Evolutionary conservation across 2,888 invertebrate species (phyloP), one percentile per base, ranked within the genome.

Genomic region (Drosophila suboccidentalis): DNA sequence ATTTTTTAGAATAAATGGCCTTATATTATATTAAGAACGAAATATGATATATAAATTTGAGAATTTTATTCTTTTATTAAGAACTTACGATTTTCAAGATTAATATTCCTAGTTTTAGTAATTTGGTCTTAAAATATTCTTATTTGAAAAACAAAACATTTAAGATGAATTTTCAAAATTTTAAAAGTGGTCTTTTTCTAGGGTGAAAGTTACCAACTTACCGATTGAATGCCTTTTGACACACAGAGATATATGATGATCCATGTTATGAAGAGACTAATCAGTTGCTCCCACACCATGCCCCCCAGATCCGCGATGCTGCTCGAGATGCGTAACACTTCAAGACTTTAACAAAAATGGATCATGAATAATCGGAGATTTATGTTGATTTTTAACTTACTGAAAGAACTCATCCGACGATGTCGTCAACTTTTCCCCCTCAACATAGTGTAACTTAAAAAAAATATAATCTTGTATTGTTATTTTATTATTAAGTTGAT

Each of bases 381-480:
- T 4, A 0, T 26, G 4, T 4, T 19, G 1, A 4, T 5, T 11
- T 11, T 3, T 1, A 19, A 89, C 91, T 95, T 94, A 97, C 97
- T 96, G 96, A 91, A 96, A 97, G 92, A 96, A 97, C 92, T 97
- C 97, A 90, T 97, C 96, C 9, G 97, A 95, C 0, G 97, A 96
- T 1, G 96, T 96, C 10, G 71, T 75, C 29, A 89, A 86, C 5
- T 77, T 6, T 0, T 22, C 76, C 0, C 67, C 71, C 1, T 68
- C 73, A 1, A 29, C 8, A 5, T 10, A 0, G 0, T 41, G 15
- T 11, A 75, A 1, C 74, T 74, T 17, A 9, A 39, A 8, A 26
- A 34, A 11, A 29, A 10, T 1, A 19, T 4, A 41, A 17, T 17
- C 1, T 3, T 6, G 13, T 26, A 15, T 13, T 44, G 4, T 13